phyloP scores from a whole-genome alignment of 2,888 invertebrate species.

The Galeruca laticollis region DNA sequence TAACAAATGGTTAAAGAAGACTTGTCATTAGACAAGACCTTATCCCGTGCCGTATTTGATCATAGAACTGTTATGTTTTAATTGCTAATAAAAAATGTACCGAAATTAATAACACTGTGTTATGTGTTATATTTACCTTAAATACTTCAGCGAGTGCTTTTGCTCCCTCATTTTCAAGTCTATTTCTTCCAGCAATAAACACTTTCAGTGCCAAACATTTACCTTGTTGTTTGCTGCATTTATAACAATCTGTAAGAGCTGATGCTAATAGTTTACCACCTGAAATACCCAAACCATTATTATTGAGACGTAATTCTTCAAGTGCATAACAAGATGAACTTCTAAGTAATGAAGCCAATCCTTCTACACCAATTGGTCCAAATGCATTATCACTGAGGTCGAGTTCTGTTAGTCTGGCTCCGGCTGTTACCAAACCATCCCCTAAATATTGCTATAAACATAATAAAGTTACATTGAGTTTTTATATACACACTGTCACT shows the following conservation, averaged over 20 bases:
- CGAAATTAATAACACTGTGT: too few relatives aligned
- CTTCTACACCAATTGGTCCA: slow-evolving; percentile 94
- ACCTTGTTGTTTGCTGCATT: slow-evolving; percentile 74
- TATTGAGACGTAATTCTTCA: slow-evolving; percentile 90
- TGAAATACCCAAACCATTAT: slow-evolving; percentile 93
- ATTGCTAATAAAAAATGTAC: too few relatives aligned
- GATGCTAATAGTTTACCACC: slow-evolving; percentile 88
- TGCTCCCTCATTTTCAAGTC: slow-evolving; percentile 95
- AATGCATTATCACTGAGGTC: slow-evolving; percentile 98
- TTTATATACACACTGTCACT: slow-evolving; percentile 39
- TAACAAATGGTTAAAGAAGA: too few relatives aligned
- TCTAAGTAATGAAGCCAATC: slow-evolving; percentile 83
- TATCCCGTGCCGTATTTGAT: too few relatives aligned
- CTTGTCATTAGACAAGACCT: too few relatives aligned
- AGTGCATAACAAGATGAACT: slow-evolving; percentile 88
- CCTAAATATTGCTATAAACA: slow-evolving; percentile 76
- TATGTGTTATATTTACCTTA: slow-evolving; percentile 70
- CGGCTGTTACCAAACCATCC: slow-evolving; percentile 83
- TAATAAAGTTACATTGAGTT: not conserved
- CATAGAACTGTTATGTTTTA: too few relatives aligned
- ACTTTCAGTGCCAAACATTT: slow-evolving; percentile 81
- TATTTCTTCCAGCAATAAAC: slow-evolving; percentile 93
- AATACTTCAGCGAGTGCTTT: slow-evolving; percentile 87
- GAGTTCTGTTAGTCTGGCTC: slow-evolving; percentile 83
- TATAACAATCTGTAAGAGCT: slow-evolving; percentile 79